Base-by-base conservation (phyloP, 2,888 invertebrate species). In the Rapana venosa region DNA sequence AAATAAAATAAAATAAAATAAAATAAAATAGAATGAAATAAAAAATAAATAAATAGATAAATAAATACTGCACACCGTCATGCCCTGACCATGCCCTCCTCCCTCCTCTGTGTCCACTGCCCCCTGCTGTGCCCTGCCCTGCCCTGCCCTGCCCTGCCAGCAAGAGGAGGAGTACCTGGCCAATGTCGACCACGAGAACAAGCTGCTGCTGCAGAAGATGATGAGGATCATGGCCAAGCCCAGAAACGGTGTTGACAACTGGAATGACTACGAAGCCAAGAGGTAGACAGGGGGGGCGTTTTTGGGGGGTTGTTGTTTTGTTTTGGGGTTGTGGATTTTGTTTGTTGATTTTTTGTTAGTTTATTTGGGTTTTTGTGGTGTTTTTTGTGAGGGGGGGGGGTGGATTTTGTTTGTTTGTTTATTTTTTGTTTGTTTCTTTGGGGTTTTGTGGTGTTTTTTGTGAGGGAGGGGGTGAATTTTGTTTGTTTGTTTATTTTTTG, bases 191-290 rank as follows among this genome's bases (percentile, higher is more conserved):
- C 93, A 94, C 90, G 94, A 95, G 85, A 95, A 95, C 92, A 93
- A 94, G 87, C 89, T 95, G 13, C 92, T 95, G 85, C 92, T 95
- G n/a, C 92, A 93, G 90, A 95, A 94, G 91, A 95, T 95, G 95
- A 94, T 95, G 13, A 90, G 92, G 86, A 95, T 95, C 83, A 94
- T 95, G 93, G 77, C 84, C n/a, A 94, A 93, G 90, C 92, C 93
- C 77, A 93, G 92, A 5, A 94, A 94, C 8, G 90, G 92, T 17
- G 90, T 95, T 56, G 95, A 95, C 91, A 94, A 95, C 92, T 95
- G 95, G 94, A 95, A 95, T 91, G 93, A 94, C 85, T 94, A 95
- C 90, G 92, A 94, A 81, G 91, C 93, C 22, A 93, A 92, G 88
- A 95, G 94, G 95, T 94, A 70, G 47, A 17, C 26, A 8, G 47